Base-by-base conservation (phyloP, 2,797 vertebrate species). In the Heliangelus exortis region DNA sequence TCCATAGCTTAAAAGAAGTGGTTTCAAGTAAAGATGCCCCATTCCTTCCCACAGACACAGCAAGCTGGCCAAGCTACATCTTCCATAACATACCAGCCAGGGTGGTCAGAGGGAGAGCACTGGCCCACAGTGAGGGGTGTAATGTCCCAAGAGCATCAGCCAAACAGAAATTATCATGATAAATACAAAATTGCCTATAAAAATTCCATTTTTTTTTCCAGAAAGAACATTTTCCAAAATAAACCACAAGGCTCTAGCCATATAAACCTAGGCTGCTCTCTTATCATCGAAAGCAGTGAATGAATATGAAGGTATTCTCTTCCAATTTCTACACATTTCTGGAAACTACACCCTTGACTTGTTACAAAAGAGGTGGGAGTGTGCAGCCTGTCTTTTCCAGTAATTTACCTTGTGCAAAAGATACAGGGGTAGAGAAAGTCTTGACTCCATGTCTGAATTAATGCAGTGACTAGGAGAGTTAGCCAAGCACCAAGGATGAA, bases 81-180 rank as follows among this genome's bases (percentile, higher is more conserved):
- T 71, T 59, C 50, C 8, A 17, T 4, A 65, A 36, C 9, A 26
- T 6, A 77, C 11, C 18, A 83, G 31, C 10, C 51, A 69, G n/a
- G 6, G 43, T 4, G 8, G 23, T 61, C 41, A 74, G 69, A 67
- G 28, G 16, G 15, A 78, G 59, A 77, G n/a, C 25, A 19, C 43
- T 67, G 17, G 63, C 50, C 36, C 71, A 48, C 41, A 63, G 29
- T 10, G 28, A 45, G 50, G 68, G 36, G 20, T 31, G 16, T 5
- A 14, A 45, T 47, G 76, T 76, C 53, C 41, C 31, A 78, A 63
- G 18, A 68, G 73, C 8, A 43, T 23, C 68, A 80, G 31, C 15
- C 59, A 79, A 48, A 69, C 0, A 3, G 33, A 71, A 10, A 57
- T 22, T 22, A 47, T 1, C 1, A 2, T 41, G 7, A 66, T 3